phyloP scores from a whole-genome alignment of 2,888 invertebrate species.

The Nowickia ferox region DNA sequence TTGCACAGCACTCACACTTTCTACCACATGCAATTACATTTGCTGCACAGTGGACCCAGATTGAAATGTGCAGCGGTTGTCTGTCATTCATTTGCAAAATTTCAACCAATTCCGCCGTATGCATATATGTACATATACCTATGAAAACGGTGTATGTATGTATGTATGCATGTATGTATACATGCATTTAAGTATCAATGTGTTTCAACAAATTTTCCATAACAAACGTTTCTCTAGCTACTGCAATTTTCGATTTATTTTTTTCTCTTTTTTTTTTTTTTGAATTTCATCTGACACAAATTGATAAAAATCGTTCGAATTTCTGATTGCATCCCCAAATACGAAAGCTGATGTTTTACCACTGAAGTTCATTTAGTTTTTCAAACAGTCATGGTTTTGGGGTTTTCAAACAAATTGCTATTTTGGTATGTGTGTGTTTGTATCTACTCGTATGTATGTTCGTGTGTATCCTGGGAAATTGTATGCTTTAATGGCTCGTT shows the following conservation, averaged over 20 bases:
- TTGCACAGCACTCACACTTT: constrained; percentile 36
- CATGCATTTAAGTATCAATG: neutral
- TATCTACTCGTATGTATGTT: neutral
- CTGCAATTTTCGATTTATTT: constrained; percentile 37
- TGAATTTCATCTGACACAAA: neutral
- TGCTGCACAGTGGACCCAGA: constrained; percentile 12
- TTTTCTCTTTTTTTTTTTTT: constrained; percentile 22
- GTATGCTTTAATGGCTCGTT: constrained; percentile 46
- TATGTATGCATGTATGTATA: neutral
- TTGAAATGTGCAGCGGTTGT: neutral
- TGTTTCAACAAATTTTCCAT: constrained; percentile 11
- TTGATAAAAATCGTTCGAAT: constrained; percentile 16
- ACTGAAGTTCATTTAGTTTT: constrained; percentile 63
- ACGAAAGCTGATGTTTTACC: constrained; percentile 33
- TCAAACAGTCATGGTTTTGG: constrained; percentile 48
- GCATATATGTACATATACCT: neutral
- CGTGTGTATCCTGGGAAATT: neutral
- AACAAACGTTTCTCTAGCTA: constrained; percentile 22
- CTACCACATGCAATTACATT: constrained; percentile 18
- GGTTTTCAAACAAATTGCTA: constrained; percentile 35
- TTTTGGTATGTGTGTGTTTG: neutral
- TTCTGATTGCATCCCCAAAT: constrained; percentile 5
- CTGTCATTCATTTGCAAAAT: neutral
- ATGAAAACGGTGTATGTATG: neutral
- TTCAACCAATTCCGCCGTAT: neutral